Conservation (phyloP, 1,140 invertebrate species). For the Bicyclus anynana region DNA sequence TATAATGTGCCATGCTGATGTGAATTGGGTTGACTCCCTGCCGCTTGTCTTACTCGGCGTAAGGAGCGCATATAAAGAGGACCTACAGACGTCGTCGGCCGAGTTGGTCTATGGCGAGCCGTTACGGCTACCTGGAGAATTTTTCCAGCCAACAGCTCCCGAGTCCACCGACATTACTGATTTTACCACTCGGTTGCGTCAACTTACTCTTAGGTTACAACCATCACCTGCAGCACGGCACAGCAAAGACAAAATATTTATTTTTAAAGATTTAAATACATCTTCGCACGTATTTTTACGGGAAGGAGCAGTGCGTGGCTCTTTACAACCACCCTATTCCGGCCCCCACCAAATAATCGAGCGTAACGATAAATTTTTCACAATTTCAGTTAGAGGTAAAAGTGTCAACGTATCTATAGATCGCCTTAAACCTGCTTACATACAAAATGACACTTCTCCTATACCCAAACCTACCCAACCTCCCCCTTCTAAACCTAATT, state of each 20-base stretch:
- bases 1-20: conserved; percentile 15
- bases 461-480: background rate
- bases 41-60: conserved; percentile 18
- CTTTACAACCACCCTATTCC: conserved; percentile 11
- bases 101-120: conserved; percentile 10
- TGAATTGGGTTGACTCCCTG: conserved; percentile 13
- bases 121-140: conserved; percentile 6
- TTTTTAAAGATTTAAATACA: conserved; percentile 16
- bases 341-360: conserved; percentile 7
- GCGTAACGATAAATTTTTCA: conserved; percentile 1
- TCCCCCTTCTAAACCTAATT: background rate
- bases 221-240: conserved; percentile 23
- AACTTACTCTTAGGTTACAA: conserved; percentile 3
- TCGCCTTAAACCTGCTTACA: conserved; percentile 6
- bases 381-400: conserved; percentile 2
- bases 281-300: conserved; percentile 20
- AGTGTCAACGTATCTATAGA: conserved; percentile 3
- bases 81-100: conserved; percentile 2
- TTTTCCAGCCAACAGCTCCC: conserved; percentile 4
- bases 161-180: conserved; percentile 12
- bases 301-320: conserved; percentile 6
- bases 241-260: conserved; percentile 14
- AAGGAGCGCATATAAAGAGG: conserved; percentile 10
- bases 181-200: conserved; percentile 13
- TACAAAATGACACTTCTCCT: background rate